Base-by-base conservation (phyloP, 2,113 vertebrate genomes). In the Coptodon rendalli region DNA sequence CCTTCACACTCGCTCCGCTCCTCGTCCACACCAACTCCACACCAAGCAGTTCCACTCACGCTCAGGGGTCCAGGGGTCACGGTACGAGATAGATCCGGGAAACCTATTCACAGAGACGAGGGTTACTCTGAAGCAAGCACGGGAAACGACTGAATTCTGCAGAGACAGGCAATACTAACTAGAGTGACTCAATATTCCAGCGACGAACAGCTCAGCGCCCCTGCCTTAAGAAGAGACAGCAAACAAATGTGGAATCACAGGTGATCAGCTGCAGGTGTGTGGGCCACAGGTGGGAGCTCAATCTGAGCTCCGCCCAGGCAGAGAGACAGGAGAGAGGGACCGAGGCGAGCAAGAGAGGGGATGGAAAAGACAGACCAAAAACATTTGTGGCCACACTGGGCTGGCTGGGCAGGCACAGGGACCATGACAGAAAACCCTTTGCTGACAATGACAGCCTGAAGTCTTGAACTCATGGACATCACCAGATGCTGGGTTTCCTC, bases 381-480 rank as follows among this genome's bases (percentile, higher is more conserved):
- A 10, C 29, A 61, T 34, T 61, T 34, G 57, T 10, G 29, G 29
- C 27, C 27, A 31, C 56, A 31, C 57, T 31, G 27, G 57, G 57
- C 14, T 61, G 57, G 16, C 57, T 34, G 57, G 16, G 29, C 29
- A 61, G 29, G 57, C 57, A 61, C 57, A 34, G 29, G 57, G 57
- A 61, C 57, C 5, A 61, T 61, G 29, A 61, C 29, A 61, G 29
- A 61, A 63, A 63, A 36, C 17, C 59, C 59, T 63, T 63, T 63
- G 17, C 59, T 63, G 10, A 38, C 61, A 38, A 38, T 56, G 3
- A 56, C 61, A 66, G 31, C 17, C 31, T 38, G 31, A 66, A 66
- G 19, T 66, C 61, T 66, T 66, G 10, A n/a, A 66, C 31, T 63
- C 59, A 36, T 61, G 31, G 31, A 66, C 61, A 66, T 66, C 61